Evolutionary conservation across 2,888 invertebrate genomes (phyloP).

Genomic region (Cryptops parisi): DNA sequence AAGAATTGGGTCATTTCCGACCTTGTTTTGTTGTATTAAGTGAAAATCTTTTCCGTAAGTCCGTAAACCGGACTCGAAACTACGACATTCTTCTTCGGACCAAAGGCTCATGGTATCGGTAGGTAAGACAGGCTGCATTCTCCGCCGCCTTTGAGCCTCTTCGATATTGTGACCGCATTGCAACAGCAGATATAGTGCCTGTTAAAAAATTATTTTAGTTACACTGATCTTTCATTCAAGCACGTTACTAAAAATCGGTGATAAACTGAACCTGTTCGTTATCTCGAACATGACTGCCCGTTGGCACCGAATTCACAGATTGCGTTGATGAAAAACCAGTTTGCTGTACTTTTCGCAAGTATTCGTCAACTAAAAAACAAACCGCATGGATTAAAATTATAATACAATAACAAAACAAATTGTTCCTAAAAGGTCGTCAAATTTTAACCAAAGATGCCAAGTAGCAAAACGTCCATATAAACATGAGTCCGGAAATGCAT

Average conservation of each 20-base stretch:
- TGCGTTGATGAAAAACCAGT: constrained; percentile 30
- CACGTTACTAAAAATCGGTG: background rate
- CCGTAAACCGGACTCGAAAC: constrained; percentile 89
- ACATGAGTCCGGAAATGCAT: too few species aligned
- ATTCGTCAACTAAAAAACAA: constrained; percentile 50
- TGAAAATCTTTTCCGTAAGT: constrained; percentile 94
- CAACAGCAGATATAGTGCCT: constrained; percentile 73
- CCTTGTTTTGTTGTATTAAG: constrained; percentile 83
- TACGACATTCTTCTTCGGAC: constrained; percentile 94
- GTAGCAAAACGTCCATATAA: too few species aligned
- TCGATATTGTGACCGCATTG: constrained; percentile 94
- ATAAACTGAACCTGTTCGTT: constrained; percentile 37
- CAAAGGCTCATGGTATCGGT: constrained; percentile 69
- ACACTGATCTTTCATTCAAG: background rate
- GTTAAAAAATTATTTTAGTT: background rate
- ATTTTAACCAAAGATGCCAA: too few species aligned
- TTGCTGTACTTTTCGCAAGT: constrained; percentile 43
- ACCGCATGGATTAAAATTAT: background rate
- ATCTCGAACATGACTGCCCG: constrained; percentile 60
- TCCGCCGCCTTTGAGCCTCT: constrained; percentile 68
- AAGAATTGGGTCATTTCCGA: too few species aligned
- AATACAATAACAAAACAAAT: background rate
- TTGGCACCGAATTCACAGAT: constrained; percentile 47
- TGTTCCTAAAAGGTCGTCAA: too few species aligned
- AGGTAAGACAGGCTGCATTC: constrained; percentile 49